Conservation (phyloP, 2,888 invertebrate species). For the Nipponacmea schrenckii region DNA sequence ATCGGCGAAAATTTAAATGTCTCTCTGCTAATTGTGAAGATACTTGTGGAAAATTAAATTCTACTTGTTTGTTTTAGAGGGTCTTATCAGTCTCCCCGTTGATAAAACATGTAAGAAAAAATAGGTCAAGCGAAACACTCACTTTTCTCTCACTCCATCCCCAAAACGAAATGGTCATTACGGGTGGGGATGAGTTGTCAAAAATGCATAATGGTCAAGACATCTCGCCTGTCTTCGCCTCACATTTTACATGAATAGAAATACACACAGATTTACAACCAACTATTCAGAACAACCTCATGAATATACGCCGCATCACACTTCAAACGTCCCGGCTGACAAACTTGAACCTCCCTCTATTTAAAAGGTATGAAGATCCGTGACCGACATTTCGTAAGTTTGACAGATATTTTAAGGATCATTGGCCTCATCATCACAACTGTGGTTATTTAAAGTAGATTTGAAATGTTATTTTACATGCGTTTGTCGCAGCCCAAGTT, state of each 20-base stretch:
- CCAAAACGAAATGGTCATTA: neutral
- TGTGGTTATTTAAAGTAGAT: too few species aligned
- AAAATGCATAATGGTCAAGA: neutral
- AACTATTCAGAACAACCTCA: neutral
- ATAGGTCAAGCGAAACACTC: constrained; percentile 4
- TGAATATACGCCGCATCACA: neutral
- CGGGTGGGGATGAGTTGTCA: too few species aligned
- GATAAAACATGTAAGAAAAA: neutral
- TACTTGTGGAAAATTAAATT: too few species aligned
- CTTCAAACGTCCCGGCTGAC: constrained; percentile 1
- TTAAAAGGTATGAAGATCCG: neutral
- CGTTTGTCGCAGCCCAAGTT: too few species aligned
- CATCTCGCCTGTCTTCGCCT: neutral
- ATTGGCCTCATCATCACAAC: neutral
- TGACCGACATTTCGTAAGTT: constrained; percentile 1
- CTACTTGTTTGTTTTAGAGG: too few species aligned
- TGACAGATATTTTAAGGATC: neutral
- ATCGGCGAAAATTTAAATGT: too few species aligned
- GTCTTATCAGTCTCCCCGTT: too few species aligned
- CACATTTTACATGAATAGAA: neutral
- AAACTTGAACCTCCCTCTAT: neutral
- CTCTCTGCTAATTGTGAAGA: too few species aligned
- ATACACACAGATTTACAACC: neutral
- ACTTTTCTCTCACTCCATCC: neutral
- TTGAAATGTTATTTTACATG: too few species aligned